A percentile compares a stretch with the other conserved stretches of the same genome.
These are phyloP conservation scores for Bujurquina vittata DNA, from an alignment of 2,113 vertebrate species.

Conservation along the genomic window DNA sequence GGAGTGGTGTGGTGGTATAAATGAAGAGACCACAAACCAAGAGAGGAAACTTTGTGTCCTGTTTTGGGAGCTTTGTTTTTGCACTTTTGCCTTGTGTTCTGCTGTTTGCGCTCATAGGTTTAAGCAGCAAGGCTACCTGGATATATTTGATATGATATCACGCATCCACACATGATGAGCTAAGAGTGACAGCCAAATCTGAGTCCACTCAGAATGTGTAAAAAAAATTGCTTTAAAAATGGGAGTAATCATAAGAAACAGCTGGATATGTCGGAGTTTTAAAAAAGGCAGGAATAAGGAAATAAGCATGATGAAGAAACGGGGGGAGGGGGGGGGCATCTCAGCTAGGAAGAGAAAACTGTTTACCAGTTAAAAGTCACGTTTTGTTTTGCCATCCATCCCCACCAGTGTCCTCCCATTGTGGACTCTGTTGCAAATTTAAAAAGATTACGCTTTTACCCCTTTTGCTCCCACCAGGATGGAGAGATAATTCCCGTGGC, in stretches of 20 bases:
- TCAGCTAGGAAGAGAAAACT: not conserved
- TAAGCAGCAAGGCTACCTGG: not conserved
- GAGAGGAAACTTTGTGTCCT: not conserved
- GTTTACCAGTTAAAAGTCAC: not conserved
- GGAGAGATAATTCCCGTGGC: not conserved
- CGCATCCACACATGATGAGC: no score
- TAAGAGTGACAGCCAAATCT: not conserved
- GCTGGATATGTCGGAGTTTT: not conserved
- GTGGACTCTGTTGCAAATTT: not conserved
- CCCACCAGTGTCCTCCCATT: not conserved
- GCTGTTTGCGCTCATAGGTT: not conserved
- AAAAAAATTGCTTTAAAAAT: not conserved
- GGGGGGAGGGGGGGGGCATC: not conserved
- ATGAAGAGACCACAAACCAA: not conserved
- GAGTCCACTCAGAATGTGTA: not conserved
- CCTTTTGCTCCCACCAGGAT: not conserved
- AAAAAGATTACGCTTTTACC: not conserved
- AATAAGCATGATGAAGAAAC: not conserved
- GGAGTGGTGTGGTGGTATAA: not conserved
- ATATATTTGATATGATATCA: no score
- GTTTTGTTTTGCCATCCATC: not conserved
- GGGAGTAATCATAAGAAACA: not conserved
- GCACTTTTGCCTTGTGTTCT: not conserved
- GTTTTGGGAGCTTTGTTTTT: not conserved
- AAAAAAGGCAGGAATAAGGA: not conserved